Evolutionary conservation across 2,888 invertebrate species (phyloP).

Genomic region (Dasypogon diadema): DNA sequence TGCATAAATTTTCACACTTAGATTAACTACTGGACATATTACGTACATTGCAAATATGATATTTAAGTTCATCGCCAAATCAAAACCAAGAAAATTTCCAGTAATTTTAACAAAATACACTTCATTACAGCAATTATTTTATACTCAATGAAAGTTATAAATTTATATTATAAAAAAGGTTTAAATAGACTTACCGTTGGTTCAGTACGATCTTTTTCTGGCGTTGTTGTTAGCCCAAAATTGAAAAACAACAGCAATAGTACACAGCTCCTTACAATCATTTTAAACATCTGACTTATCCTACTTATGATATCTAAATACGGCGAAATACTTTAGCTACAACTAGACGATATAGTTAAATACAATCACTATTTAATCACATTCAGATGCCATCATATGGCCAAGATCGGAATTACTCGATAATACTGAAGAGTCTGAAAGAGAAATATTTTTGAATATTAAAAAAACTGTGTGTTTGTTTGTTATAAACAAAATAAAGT

Average conservation of each 20-base stretch:
- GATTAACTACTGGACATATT: no score
- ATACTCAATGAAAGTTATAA: no score
- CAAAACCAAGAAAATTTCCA: no score
- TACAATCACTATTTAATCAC: constrained; percentile 34
- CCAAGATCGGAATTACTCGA: background rate
- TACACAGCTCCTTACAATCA: constrained; percentile 44
- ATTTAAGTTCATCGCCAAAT: no score
- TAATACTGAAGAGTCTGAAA: constrained; percentile 36
- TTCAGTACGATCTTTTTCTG: constrained; percentile 24
- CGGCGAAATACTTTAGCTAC: constrained; percentile 6
- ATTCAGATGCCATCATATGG: constrained; percentile 26
- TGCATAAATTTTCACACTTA: no score
- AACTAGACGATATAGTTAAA: constrained; percentile 9
- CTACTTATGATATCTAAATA: constrained; percentile 7
- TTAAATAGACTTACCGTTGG: constrained; percentile 51
- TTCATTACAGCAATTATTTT: no score
- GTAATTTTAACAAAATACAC: no score
- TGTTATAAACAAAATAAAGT: no score
- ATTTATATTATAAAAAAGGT: no score
- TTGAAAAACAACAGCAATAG: constrained; percentile 31
- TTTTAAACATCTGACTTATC: constrained; percentile 28
- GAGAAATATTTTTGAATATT: no score
- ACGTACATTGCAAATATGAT: no score
- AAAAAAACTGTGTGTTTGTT: no score
- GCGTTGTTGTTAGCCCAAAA: constrained; percentile 24